Conservation (phyloP, 2,888 invertebrate species). For the Chymomyza amoena region DNA sequence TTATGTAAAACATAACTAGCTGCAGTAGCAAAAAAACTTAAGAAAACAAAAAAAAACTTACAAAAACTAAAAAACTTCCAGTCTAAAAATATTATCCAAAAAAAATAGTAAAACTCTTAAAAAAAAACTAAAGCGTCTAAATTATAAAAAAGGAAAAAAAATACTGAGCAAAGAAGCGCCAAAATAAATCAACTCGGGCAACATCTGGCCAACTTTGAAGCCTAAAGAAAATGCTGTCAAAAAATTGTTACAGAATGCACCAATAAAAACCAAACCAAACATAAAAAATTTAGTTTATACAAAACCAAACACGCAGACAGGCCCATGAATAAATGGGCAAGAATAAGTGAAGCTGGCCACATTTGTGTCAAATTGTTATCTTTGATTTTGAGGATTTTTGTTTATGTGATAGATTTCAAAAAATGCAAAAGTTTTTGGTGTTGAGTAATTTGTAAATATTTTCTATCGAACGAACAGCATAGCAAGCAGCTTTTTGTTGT, state of each 20-base stretch:
- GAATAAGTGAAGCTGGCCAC: constrained; percentile 21
- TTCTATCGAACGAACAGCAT: too few relatives aligned
- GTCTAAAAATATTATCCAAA: neutral
- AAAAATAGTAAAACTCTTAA: neutral
- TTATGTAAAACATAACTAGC: constrained; percentile 3
- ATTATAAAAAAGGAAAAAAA: neutral
- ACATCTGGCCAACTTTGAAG: constrained; percentile 28
- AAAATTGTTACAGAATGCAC: constrained; percentile 26
- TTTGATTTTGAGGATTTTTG: too few relatives aligned
- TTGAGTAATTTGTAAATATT: too few relatives aligned
- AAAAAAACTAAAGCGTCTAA: neutral
- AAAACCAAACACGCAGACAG: constrained; percentile 5
- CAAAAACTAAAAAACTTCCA: neutral
- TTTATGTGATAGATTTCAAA: too few relatives aligned
- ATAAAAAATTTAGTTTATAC: constrained; percentile 27
- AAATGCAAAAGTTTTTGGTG: too few relatives aligned
- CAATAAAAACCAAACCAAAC: constrained; percentile 37
- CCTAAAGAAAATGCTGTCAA: neutral
- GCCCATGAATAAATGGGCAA: too few relatives aligned
- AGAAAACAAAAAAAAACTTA: too few relatives aligned
- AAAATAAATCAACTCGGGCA: constrained; percentile 1
- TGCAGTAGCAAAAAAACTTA: neutral
- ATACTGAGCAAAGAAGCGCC: constrained; percentile 3
- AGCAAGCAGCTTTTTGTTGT: too few relatives aligned
- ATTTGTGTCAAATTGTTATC: neutral